Evolutionary conservation across 2,888 invertebrate species (phyloP).

Genomic region (Harpalus rufipes): DNA sequence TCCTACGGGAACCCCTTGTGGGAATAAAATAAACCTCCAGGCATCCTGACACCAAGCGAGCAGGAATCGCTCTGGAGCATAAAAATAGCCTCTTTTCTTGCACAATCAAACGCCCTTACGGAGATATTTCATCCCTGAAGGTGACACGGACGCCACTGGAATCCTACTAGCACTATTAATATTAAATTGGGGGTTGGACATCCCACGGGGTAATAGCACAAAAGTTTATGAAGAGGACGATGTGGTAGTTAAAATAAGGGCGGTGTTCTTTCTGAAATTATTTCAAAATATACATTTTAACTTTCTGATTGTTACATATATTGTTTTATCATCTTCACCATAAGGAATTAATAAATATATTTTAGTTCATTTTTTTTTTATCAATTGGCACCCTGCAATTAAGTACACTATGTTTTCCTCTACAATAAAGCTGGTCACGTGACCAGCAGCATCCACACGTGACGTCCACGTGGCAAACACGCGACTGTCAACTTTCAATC

Average conservation of each 20-base stretch:
- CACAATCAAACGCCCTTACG: slow-evolving; percentile 9
- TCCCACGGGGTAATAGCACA: too few relatives aligned
- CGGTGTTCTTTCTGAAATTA: too few relatives aligned
- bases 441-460: slow-evolving; percentile 69
- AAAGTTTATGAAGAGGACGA: too few relatives aligned
- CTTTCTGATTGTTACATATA: too few relatives aligned
- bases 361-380: too few relatives aligned
- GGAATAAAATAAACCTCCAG: slow-evolving; percentile 70
- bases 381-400: background rate
- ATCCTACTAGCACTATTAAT: slow-evolving; percentile 25
- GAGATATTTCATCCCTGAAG: background rate
- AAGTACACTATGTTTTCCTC: background rate
- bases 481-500: slow-evolving; percentile 68
- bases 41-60: slow-evolving; percentile 65
- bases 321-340: too few relatives aligned
- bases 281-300: too few relatives aligned
- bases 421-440: slow-evolving; percentile 32
- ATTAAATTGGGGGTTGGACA: slow-evolving; percentile 28
- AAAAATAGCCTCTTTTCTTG: slow-evolving; percentile 75
- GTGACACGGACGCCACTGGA: slow-evolving; percentile 52
- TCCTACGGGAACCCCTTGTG: slow-evolving; percentile 10
- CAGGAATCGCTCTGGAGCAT: slow-evolving; percentile 73
- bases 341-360: too few relatives aligned
- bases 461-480: slow-evolving; percentile 70
- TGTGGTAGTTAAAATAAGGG: too few relatives aligned